Conservation (phyloP, 2,888 invertebrate species). For the Netelia virgata region DNA sequence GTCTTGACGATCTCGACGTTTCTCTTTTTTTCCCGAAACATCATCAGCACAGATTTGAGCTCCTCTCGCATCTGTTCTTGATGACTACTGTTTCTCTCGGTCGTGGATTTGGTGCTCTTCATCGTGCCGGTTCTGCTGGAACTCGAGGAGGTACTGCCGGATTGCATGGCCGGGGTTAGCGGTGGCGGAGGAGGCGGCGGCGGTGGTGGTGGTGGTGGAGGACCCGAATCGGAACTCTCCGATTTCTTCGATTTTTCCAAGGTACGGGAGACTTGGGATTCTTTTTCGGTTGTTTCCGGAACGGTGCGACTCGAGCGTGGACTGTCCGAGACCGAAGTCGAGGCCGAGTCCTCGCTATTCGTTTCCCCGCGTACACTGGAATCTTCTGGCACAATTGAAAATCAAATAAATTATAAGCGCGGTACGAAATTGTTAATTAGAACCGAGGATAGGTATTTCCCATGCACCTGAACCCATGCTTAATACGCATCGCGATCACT, state of each 20-base stretch:
- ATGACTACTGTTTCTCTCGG: slow-evolving; percentile 32
- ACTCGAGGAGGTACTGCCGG: slow-evolving; percentile 69
- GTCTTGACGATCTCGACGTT: slow-evolving; percentile 90
- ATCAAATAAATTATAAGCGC: slow-evolving; percentile 3
- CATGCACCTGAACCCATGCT: slow-evolving; percentile 60
- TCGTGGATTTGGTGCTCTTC: slow-evolving; percentile 73
- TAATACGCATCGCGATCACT: slow-evolving; percentile 51
- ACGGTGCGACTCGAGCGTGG: neutral
- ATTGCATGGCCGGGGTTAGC: slow-evolving; percentile 83
- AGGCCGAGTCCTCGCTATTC: neutral
- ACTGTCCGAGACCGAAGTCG: slow-evolving; percentile 25
- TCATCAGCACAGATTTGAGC: slow-evolving; percentile 89
- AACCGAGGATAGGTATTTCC: slow-evolving; percentile 1
- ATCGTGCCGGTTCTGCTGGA: slow-evolving; percentile 82
- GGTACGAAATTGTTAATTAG: too few relatives aligned
- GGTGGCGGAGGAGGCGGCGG: slow-evolving; percentile 76
- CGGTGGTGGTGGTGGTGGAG: slow-evolving; percentile 80
- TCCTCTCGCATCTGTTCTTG: slow-evolving; percentile 89
- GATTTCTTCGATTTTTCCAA: neutral
- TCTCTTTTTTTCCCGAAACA: slow-evolving; percentile 89
- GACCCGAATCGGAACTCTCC: neutral
- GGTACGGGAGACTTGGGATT: neutral
- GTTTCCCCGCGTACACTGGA: slow-evolving; percentile 39
- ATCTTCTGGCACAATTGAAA: slow-evolving; percentile 46
- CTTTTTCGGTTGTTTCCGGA: neutral